These are phyloP conservation scores for Grallaria varia DNA, from an alignment of 2,113 vertebrate genomes.

Conservation along the genomic window DNA sequence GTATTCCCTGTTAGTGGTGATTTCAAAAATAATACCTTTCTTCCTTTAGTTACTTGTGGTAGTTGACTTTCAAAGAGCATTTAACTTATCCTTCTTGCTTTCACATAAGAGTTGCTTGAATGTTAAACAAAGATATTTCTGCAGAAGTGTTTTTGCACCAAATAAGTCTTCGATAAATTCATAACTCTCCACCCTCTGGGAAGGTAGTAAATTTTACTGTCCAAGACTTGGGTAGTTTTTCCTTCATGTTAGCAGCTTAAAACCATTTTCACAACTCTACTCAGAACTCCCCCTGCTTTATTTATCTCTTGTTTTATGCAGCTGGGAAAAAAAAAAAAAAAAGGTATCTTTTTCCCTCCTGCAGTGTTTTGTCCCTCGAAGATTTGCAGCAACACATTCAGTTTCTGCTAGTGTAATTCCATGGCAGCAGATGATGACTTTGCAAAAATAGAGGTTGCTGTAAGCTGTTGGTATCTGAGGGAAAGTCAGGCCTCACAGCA, in stretches of 20 bases:
- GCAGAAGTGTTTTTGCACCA: background rate
- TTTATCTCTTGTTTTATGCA: constrained; percentile 47
- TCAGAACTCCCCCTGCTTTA: background rate
- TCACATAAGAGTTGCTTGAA: background rate
- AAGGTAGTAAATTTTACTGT: background rate
- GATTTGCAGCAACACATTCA: constrained; percentile 42
- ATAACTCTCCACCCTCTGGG: background rate
- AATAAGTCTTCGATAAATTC: background rate
- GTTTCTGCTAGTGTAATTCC: constrained; percentile 51
- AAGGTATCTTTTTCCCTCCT: constrained; percentile 6
- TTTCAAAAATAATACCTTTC: background rate
- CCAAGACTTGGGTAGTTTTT: background rate
- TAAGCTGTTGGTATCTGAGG: background rate
- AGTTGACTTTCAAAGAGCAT: background rate
- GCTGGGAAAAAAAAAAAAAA: too few relatives aligned
- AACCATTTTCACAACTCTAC: background rate
- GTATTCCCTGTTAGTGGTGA: background rate
- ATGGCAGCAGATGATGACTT: constrained; percentile 45
- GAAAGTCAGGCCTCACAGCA: background rate
- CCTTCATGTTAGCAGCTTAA: background rate
- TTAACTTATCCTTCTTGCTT: background rate
- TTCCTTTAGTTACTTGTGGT: background rate
- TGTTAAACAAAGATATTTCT: background rate
- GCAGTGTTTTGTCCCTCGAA: constrained; percentile 56
- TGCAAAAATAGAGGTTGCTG: constrained; percentile 27